These are phyloP conservation scores for Hyperoplus immaculatus DNA, from an alignment of 2,797 vertebrate genomes.

Conservation along the genomic window DNA sequence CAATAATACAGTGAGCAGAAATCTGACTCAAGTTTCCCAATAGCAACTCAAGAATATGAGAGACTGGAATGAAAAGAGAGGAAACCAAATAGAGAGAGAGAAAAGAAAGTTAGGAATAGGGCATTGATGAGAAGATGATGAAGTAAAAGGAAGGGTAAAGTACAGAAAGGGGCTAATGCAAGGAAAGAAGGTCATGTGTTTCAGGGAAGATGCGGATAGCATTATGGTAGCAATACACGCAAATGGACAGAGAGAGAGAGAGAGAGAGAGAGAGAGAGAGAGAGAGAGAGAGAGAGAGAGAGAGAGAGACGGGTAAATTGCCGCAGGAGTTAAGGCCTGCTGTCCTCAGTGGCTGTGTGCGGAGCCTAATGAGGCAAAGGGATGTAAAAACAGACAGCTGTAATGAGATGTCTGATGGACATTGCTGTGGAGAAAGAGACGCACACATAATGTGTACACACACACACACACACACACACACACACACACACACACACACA, in stretches of 20 bases:
- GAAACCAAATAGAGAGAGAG: slow-evolving; percentile 3
- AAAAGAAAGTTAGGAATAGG: slow-evolving; percentile 37
- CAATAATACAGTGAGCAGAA: not conserved
- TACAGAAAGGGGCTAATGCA: slow-evolving; percentile 62
- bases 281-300: slow-evolving; percentile 21
- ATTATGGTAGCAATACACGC: slow-evolving; percentile 21
- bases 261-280: slow-evolving; percentile 10
- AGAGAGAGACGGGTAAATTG: slow-evolving; percentile 71
- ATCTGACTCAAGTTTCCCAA: not conserved
- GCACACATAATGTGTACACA: slow-evolving; percentile 44
- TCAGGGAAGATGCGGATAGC: slow-evolving; percentile 58
- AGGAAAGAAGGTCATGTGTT: slow-evolving; percentile 67
- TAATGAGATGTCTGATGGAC: slow-evolving; percentile 87
- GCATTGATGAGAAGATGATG: slow-evolving; percentile 47
- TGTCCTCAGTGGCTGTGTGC: slow-evolving; percentile 82
- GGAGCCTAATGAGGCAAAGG: slow-evolving; percentile 85
- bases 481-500: slow-evolving; percentile 33
- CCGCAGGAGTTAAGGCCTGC: slow-evolving; percentile 81
- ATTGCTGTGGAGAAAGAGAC: slow-evolving; percentile 62
- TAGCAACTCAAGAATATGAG: slow-evolving; percentile 16
- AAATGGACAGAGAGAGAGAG: slow-evolving; percentile 25
- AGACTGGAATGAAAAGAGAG: slow-evolving; percentile 20
- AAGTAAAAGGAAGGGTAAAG: slow-evolving; percentile 48
- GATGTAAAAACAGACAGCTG: slow-evolving; percentile 86
- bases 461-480: slow-evolving; percentile 23